Conservation (phyloP, 2,888 invertebrate species). For the Apamea epomidion region DNA sequence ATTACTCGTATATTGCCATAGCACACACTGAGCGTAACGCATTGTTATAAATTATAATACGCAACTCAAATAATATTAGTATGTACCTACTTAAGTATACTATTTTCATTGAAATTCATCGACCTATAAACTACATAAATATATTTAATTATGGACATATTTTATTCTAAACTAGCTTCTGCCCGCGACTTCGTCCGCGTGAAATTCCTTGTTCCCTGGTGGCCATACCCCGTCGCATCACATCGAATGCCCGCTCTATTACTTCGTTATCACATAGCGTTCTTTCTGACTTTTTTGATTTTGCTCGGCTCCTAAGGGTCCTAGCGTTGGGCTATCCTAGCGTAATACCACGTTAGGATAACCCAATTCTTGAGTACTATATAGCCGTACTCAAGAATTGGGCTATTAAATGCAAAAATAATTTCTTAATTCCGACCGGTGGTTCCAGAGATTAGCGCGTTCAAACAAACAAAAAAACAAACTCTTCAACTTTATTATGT, state of each 20-base stretch:
- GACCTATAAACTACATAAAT: neutral
- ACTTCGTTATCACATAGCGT: too few relatives aligned
- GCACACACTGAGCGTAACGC: slow-evolving; percentile 6
- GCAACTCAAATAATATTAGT: slow-evolving; percentile 14
- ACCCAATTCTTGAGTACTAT: too few relatives aligned
- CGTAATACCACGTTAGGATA: too few relatives aligned
- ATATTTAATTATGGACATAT: slow-evolving; percentile 12
- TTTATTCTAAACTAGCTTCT: slow-evolving; percentile 2
- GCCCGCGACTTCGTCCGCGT: too few relatives aligned
- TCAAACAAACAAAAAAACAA: neutral
- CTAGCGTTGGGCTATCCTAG: too few relatives aligned
- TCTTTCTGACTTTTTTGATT: too few relatives aligned
- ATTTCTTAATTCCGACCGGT: neutral
- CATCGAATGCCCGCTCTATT: too few relatives aligned
- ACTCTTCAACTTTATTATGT: neutral
- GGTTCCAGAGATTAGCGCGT: neutral
- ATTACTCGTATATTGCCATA: slow-evolving; percentile 3
- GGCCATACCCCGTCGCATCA: too few relatives aligned
- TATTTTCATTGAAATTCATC: neutral
- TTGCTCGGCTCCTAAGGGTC: too few relatives aligned
- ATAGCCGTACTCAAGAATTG: too few relatives aligned
- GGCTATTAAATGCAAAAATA: neutral
- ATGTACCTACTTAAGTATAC: neutral
- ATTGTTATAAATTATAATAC: slow-evolving; percentile 20
- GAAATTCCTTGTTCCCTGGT: too few relatives aligned